Base-by-base conservation (phyloP, 2,888 invertebrate genomes). In the Oligia latruncula region DNA sequence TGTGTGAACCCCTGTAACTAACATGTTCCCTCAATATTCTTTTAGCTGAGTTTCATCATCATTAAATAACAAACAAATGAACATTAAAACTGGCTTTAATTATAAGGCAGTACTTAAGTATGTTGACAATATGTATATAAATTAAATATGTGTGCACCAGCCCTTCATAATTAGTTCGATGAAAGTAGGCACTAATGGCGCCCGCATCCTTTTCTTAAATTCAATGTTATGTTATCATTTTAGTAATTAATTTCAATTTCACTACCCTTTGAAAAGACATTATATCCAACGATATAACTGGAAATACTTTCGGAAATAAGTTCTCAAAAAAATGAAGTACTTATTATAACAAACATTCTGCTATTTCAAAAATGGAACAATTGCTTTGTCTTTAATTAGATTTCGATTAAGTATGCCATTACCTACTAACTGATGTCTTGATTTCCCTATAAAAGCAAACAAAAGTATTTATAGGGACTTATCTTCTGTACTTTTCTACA, bases 401-500 rank as follows among this genome's bases (percentile, higher is more conserved):
- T 58, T 74, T 23, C 11, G 4, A 35, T 17, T 29, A 29, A 29
- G 29, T 6, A 4, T 35, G 9, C 40, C 35, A 40, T 17, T 17
- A n/a, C 15, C 1, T 5, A 29, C 29, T 29, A 29, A 49, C 11
- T 55, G 23, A 17, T 8, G 20, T n/a, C 60, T 75, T 13, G 5
- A 4, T 17, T 35, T 17, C 23, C 23, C 1, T n/a, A 23, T 8
- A 4, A 46, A 74, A 35, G 46, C 4, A 58, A 35, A 23, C 4
- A 64, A n/a, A 55, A 40, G 2, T 17, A n/a, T 71, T 46, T 29
- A 20, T 46, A 52, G 1, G 3, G 35, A n/a, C 46, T 46, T 11
- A 62, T 29, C 29, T 29, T 76, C 75, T 29, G 43, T 46, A 74
- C 29, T 64, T 82, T 71, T 82, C 49, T 55, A 74, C 60, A 46